Evolutionary conservation across 1,140 invertebrate species (phyloP).

Genomic region (Portunus trituberculatus): DNA sequence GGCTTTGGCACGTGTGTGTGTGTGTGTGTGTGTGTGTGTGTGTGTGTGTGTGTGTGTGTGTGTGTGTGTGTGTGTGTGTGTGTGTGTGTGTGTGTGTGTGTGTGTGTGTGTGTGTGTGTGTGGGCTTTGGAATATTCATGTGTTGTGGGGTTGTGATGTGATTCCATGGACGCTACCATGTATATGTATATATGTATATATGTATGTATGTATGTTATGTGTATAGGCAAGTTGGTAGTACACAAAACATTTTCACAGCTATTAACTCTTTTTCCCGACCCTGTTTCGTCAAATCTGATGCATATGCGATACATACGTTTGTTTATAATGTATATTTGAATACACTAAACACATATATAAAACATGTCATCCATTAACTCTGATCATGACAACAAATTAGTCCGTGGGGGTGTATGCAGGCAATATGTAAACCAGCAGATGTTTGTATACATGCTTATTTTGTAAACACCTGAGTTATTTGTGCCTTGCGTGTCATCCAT

Average conservation of each 20-base stretch:
- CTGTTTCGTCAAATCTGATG: background rate
- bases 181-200: background rate
- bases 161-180: background rate
- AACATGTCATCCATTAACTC: background rate
- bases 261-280: background rate
- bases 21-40: constrained; percentile 20
- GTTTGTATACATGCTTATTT: no score
- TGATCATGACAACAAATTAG: background rate
- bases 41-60: constrained; percentile 20
- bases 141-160: background rate
- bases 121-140: background rate
- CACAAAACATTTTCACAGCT: background rate
- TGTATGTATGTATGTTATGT: background rate
- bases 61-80: background rate
- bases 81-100: background rate
- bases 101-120: background rate
- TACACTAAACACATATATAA: background rate
- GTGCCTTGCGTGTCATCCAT: no score
- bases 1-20: background rate
- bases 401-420: background rate
- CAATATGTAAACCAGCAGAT: no score
- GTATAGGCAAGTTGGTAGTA: background rate
- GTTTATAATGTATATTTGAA: background rate
- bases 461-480: no score
- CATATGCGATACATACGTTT: background rate